A percentile compares a stretch with the other conserved stretches of the same genome.
phyloP scores from a whole-genome alignment of 1,140 invertebrate genomes.

The Bombus terrestris region DNA sequence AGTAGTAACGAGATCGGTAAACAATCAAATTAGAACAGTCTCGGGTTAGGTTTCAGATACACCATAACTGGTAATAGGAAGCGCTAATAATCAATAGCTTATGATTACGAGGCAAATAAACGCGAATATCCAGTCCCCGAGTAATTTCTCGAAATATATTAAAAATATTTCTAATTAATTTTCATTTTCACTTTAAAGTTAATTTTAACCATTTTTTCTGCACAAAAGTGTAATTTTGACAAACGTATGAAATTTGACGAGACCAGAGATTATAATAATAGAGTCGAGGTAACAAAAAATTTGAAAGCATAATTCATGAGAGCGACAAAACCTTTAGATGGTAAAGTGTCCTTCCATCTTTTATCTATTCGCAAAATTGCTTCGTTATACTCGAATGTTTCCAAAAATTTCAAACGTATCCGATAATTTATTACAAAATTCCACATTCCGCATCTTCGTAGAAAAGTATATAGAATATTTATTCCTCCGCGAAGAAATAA shows the following conservation, averaged over 20 bases:
- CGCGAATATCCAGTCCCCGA: too few relatives aligned
- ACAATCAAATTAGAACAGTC: constrained; percentile 34
- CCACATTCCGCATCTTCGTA: background rate
- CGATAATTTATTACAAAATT: too few relatives aligned
- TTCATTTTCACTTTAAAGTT: background rate
- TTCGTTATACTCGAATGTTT: background rate
- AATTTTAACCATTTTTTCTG: background rate
- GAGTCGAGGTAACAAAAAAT: too few relatives aligned
- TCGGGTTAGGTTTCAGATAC: constrained; percentile 30
- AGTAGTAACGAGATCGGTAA: constrained; percentile 39
- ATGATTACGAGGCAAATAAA: constrained; percentile 1
- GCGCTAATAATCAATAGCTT: constrained; percentile 33
- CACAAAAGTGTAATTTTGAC: background rate
- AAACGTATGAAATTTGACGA: background rate
- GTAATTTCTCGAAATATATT: background rate
- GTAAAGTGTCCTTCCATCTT: background rate
- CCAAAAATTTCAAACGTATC: background rate
- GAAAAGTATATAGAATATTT: background rate
- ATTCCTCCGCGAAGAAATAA: background rate
- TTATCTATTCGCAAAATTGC: background rate
- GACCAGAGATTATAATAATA: too few relatives aligned
- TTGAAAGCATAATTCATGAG: too few relatives aligned
- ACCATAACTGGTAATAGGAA: constrained; percentile 33
- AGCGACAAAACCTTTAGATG: background rate
- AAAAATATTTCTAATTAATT: background rate